A percentile compares a stretch with the other conserved stretches of the same genome.
Evolutionary conservation across 2,113 vertebrate species (phyloP).

Genomic region (Plectropomus leopardus): DNA sequence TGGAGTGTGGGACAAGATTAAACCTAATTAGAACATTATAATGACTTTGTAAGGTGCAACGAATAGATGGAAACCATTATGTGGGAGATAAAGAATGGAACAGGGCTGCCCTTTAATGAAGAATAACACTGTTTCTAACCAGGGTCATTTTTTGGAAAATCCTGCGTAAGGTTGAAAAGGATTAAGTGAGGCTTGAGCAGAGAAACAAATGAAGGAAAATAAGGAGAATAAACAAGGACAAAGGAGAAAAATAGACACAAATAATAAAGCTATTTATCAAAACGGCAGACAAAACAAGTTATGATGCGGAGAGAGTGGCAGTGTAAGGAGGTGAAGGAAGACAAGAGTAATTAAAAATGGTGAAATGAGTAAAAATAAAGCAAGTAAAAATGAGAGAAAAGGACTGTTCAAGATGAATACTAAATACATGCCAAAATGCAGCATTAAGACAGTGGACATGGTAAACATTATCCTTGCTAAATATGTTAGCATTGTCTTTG

Average conservation of each 20-base stretch:
- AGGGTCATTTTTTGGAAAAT: constrained; percentile 7
- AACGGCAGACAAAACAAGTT: not conserved
- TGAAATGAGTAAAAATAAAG: not conserved
- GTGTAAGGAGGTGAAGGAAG: not conserved
- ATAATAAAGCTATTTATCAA: not conserved
- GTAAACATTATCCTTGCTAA: too few relatives aligned
- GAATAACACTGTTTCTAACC: constrained; percentile 49
- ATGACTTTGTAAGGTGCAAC: constrained; percentile 60
- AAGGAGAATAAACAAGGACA: constrained; percentile 10
- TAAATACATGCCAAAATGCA: too few relatives aligned
- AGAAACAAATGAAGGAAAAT: not conserved
- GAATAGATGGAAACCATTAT: constrained; percentile 55
- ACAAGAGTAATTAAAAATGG: too few relatives aligned
- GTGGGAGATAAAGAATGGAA: constrained; percentile 48
- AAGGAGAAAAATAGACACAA: not conserved
- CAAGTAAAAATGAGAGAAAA: too few relatives aligned
- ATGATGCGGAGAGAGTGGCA: not conserved
- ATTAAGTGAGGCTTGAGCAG: not conserved
- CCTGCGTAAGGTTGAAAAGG: not conserved
- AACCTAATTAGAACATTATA: constrained; percentile 69
- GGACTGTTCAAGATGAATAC: too few relatives aligned
- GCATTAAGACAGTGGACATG: too few relatives aligned
- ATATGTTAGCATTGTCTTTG: too few relatives aligned
- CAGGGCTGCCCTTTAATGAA: constrained; percentile 34
- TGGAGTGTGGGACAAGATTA: constrained; percentile 56